These are phyloP conservation scores for Eubasilissa regina DNA, from an alignment of 1,140 invertebrate genomes.

Conservation along the genomic window DNA sequence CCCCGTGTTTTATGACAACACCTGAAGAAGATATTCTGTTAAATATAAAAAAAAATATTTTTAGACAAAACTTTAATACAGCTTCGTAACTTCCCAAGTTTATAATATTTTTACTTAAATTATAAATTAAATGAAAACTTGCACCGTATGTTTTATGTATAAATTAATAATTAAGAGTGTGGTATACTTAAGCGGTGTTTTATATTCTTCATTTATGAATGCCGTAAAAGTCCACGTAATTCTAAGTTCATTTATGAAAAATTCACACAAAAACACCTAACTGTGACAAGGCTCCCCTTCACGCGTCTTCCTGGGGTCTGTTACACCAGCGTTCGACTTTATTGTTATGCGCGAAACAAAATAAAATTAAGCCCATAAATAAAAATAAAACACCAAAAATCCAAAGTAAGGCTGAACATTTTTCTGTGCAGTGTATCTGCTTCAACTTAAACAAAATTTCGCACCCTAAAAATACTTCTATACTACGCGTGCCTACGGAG, in stretches of 20 bases:
- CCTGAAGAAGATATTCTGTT: too few species aligned
- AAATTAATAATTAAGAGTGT: too few species aligned
- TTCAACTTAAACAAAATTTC: constrained; percentile 2
- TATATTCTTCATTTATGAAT: too few species aligned
- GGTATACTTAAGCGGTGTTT: too few species aligned
- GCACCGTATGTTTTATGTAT: too few species aligned
- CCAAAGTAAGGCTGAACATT: constrained; percentile 41
- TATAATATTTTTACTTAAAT: too few species aligned
- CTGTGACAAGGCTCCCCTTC: constrained; percentile 6
- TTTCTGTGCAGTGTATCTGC: constrained; percentile 11
- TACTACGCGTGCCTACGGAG: background rate
- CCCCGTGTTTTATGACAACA: too few species aligned
- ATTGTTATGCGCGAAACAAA: constrained; percentile 60
- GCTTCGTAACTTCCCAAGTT: too few species aligned
- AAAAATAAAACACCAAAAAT: constrained; percentile 51
- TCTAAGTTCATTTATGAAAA: constrained; percentile 13
- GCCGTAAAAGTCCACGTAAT: too few species aligned
- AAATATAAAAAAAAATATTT: too few species aligned
- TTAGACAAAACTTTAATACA: too few species aligned
- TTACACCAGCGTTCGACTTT: constrained; percentile 48
- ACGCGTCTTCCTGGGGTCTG: background rate
- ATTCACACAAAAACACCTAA: constrained; percentile 18
- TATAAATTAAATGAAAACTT: too few species aligned
- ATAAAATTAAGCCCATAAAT: constrained; percentile 61
- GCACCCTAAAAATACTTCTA: background rate